A percentile compares a stretch with the other conserved stretches of the same genome.
These are phyloP conservation scores for Mesorhabditis sp. DNA, from an alignment of 2,888 invertebrate species.

Conservation along the genomic window DNA sequence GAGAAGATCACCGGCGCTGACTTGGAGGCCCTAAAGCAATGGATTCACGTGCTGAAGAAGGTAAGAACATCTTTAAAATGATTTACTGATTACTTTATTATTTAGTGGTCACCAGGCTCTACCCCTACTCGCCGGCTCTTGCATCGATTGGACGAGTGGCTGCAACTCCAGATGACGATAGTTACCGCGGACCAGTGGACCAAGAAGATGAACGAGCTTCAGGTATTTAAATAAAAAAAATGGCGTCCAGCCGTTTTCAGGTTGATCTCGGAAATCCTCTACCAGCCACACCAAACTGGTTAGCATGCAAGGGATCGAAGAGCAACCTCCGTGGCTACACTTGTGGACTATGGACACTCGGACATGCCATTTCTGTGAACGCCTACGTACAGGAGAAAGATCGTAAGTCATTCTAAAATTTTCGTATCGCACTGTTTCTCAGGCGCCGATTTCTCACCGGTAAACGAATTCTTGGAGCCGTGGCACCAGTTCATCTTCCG, in stretches of 20 bases:
- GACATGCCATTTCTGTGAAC: constrained; percentile 83
- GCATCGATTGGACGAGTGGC: constrained; percentile 66
- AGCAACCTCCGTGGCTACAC: constrained; percentile 74
- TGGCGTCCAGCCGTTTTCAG: constrained; percentile 19
- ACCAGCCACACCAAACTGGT: constrained; percentile 63
- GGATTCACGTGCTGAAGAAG: constrained; percentile 71
- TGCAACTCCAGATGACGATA: constrained; percentile 55
- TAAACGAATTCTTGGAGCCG: constrained; percentile 71
- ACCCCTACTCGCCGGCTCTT: constrained; percentile 70
- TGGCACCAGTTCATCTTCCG: constrained; percentile 83
- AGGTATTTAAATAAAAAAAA: constrained; percentile 40
- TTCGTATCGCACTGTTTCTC: neutral
- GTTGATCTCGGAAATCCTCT: constrained; percentile 52
- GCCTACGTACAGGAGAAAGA: constrained; percentile 63
- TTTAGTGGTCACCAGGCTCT: constrained; percentile 75
- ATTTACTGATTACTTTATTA: neutral
- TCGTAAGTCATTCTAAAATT: constrained; percentile 31
- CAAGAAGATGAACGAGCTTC: constrained; percentile 56
- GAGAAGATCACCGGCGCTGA: constrained; percentile 72
- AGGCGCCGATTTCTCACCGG: constrained; percentile 60
- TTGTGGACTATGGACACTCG: constrained; percentile 89
- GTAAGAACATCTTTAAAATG: constrained; percentile 35
- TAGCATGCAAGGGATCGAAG: constrained; percentile 78
- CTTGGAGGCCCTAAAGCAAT: constrained; percentile 73
- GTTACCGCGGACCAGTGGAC: constrained; percentile 60